These are phyloP conservation scores for Embidobia sp. DNA, from an alignment of 2,888 invertebrate species.

Conservation along the genomic window DNA sequence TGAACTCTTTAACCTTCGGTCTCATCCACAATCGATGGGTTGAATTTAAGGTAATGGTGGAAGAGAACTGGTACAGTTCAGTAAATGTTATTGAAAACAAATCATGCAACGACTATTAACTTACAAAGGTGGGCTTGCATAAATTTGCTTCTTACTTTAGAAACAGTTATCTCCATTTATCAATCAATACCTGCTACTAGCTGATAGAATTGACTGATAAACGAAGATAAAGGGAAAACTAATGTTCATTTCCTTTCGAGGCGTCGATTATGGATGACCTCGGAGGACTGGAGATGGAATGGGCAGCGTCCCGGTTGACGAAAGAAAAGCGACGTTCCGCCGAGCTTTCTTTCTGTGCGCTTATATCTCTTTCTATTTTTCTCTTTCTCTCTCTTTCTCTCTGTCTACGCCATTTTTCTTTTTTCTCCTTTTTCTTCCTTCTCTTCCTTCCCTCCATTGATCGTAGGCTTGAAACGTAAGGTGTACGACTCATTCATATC, in stretches of 20 bases:
- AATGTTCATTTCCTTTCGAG: constrained; percentile 10
- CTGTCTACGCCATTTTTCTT: constrained; percentile 12
- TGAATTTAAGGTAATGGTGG: neutral
- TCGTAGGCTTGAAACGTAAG: constrained; percentile 14
- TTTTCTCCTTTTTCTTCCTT: constrained; percentile 5
- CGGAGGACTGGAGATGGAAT: constrained; percentile 69
- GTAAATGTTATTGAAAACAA: no score
- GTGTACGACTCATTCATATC: constrained; percentile 20
- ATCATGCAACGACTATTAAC: no score
- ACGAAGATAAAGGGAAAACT: constrained; percentile 4
- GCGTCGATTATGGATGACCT: constrained; percentile 65
- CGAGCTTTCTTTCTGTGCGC: constrained; percentile 71
- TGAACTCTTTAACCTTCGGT: constrained; percentile 3
- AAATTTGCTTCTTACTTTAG: neutral
- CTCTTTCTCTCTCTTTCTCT: constrained; percentile 21
- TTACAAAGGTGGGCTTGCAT: no score
- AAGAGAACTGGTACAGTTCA: neutral
- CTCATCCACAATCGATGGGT: constrained; percentile 46
- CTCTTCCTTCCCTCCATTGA: constrained; percentile 17
- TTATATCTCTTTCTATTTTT: constrained; percentile 47
- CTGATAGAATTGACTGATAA: constrained; percentile 12
- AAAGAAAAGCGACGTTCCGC: constrained; percentile 81
- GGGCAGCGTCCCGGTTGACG: constrained; percentile 79
- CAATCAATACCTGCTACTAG: neutral
- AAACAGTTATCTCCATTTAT: constrained; percentile 1